Conservation (phyloP, 2,888 invertebrate genomes). For the Saturnia pavonia region DNA sequence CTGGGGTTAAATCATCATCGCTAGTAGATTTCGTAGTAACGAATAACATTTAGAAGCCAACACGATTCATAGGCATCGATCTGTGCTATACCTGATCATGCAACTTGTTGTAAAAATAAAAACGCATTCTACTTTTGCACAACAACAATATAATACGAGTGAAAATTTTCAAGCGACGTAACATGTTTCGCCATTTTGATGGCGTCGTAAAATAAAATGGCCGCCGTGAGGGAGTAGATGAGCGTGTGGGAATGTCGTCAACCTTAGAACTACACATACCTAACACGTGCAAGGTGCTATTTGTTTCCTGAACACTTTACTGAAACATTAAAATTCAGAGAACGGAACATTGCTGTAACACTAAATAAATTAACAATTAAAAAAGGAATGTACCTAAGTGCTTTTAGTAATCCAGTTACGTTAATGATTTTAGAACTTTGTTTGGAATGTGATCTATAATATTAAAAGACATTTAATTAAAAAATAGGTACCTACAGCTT, state of each 20-base stretch:
- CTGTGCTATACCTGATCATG: background rate
- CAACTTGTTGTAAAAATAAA: background rate
- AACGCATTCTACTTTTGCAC: background rate
- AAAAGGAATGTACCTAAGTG: background rate
- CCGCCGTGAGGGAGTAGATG: constrained; percentile 28
- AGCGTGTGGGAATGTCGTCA: constrained; percentile 24
- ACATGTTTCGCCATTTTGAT: constrained; percentile 26
- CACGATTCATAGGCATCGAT: background rate
- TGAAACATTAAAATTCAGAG: background rate
- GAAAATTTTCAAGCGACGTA: constrained; percentile 11
- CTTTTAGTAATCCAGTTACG: background rate
- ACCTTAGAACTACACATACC: constrained; percentile 24
- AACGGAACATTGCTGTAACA: background rate
- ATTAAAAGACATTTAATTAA: no score
- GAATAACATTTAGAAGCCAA: background rate
- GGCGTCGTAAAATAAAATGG: constrained; percentile 38
- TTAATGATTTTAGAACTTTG: background rate
- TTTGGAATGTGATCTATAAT: background rate
- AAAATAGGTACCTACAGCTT: no score
- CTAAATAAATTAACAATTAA: background rate
- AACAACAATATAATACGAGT: background rate
- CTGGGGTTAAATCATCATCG: no score
- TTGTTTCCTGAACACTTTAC: constrained; percentile 4
- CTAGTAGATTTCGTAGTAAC: no score
- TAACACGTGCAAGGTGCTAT: background rate